phyloP scores from a whole-genome alignment of 2,888 invertebrate genomes.

The Disparrhopalites patrizii region DNA sequence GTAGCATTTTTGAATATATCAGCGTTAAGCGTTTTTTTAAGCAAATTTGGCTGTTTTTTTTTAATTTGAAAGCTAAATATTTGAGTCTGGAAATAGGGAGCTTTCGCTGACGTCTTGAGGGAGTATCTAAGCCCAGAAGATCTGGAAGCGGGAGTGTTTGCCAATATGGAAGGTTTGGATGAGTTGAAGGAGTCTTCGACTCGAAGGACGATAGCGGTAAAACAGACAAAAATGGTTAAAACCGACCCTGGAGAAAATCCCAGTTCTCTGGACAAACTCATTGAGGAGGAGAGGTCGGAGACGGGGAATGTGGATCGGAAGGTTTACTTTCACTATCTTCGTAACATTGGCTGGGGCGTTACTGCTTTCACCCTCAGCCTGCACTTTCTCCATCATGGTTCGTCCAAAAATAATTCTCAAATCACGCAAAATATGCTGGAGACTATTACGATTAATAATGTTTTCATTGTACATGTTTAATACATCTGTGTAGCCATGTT shows the following conservation, averaged over 20 bases:
- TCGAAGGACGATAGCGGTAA: no score
- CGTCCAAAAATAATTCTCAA: not conserved
- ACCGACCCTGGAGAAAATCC: no score
- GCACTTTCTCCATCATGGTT: constrained; percentile 71
- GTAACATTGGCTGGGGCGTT: constrained; percentile 73
- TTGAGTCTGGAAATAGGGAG: constrained; percentile 50
- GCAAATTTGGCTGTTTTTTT: constrained; percentile 29
- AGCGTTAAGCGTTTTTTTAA: not conserved
- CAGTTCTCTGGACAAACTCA: constrained; percentile 65
- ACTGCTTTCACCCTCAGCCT: constrained; percentile 69
- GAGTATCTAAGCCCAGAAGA: constrained; percentile 54
- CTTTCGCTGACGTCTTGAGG: constrained; percentile 71
- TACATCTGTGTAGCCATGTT: no score
- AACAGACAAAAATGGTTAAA: no score
- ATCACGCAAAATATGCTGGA: not conserved
- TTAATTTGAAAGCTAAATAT: not conserved
- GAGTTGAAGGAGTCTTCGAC: no score
- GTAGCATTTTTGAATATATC: not conserved
- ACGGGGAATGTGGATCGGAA: constrained; percentile 83
- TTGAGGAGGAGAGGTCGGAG: constrained; percentile 84
- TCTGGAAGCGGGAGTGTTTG: constrained; percentile 36
- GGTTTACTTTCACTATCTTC: constrained; percentile 85
- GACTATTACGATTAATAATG: no score
- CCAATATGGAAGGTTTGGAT: not conserved
- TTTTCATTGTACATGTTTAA: no score